phyloP scores from a whole-genome alignment of 2,797 vertebrate species.

The Stomatorhinus walkeri region DNA sequence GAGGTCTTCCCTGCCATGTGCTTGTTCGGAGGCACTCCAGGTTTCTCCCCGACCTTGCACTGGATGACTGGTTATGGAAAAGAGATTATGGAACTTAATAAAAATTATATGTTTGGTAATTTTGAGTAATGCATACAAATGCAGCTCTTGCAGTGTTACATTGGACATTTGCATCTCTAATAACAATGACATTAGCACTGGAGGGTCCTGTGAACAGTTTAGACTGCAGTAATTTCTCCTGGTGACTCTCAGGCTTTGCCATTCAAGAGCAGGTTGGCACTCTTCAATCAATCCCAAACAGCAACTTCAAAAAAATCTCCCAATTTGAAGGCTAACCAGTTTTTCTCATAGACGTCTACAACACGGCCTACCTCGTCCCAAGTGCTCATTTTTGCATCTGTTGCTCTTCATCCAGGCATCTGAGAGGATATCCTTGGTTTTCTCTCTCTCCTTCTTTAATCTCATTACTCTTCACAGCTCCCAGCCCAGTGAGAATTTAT shows the following conservation, averaged over 20 bases:
- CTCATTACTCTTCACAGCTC: neutral
- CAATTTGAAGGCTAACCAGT: neutral
- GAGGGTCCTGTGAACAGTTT: neutral
- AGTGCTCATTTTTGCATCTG: neutral
- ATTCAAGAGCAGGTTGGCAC: neutral
- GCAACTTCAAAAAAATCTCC: neutral
- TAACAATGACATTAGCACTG: neutral
- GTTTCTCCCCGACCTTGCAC: neutral
- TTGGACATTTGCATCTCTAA: neutral
- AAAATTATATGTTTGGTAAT: neutral
- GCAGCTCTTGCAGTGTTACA: neutral
- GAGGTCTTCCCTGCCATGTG: neutral
- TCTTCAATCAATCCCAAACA: neutral
- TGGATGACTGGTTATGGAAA: neutral
- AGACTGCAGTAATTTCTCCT: neutral
- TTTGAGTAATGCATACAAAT: neutral
- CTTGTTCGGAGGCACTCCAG: neutral
- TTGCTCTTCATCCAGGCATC: neutral
- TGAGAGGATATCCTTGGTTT: neutral
- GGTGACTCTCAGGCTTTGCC: neutral
- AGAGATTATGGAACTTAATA: neutral
- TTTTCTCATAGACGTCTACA: neutral
- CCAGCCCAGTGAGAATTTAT: neutral
- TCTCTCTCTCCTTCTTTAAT: neutral
- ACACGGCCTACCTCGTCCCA: neutral